Evolutionary conservation across 2,113 vertebrate species (phyloP), one percentile per base, ranked within the genome.

Genomic region (Pao palembangensis): DNA sequence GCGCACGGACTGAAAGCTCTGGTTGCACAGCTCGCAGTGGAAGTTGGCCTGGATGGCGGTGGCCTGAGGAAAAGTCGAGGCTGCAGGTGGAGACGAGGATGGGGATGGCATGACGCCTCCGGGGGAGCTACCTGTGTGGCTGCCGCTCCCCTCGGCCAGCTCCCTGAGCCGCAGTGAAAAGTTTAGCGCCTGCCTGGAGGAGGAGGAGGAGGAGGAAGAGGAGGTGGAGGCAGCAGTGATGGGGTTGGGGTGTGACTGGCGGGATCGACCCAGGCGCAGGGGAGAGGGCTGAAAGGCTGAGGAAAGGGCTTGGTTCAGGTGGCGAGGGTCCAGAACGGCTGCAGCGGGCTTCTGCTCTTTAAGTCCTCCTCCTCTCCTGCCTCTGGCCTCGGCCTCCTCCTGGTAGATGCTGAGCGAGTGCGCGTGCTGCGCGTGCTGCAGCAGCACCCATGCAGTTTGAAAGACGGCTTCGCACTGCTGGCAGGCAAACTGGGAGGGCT

Each of bases 261-360:
- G 82, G 71, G 82, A 47, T 25, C 71, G 84, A 16, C 60, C 8
- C 5, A 71, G 69, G 15, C 84, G 80, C 51, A 58, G 58, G 21
- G 57, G 1, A 10, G 88, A 71, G 0, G 87, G 83, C 44, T 85
- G 79, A 42, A 91, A 91, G 31, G 90, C 97, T 0, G 96, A 93
- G 89, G 95, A 92, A 62, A 99, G 92, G 5, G 90, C 79, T 75
- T 93, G 92, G 83, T 93, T 93, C 89, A 98, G 93, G 84, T 93
- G 94, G 68, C 95, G 93, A 56, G 95, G 93, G 91, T 98, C 95
- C 89, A 97, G 92, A 76, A 73, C 79, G 71, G 89, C 87, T 79
- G 88, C 73, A 78, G 92, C 86, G 80, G 93, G 67, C 89, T 93
- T 89, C 86, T 91, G 85, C 78, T 84, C 71, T 89, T 92, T 92